phyloP scores from a whole-genome alignment of 2,797 vertebrate species.

The Rhincodon typus region DNA sequence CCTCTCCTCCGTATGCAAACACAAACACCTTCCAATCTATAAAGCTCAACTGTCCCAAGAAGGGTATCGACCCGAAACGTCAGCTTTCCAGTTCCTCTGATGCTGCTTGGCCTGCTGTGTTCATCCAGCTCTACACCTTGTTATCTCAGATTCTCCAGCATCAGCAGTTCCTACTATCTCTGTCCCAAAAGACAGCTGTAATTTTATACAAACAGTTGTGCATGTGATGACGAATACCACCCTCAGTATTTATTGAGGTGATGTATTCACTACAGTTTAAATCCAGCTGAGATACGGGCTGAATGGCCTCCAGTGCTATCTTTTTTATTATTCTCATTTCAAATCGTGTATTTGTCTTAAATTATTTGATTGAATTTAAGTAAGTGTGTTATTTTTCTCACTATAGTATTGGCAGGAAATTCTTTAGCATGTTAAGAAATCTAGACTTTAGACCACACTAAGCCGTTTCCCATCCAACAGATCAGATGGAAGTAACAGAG shows the following conservation, averaged over 20 bases:
- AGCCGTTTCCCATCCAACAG: no score
- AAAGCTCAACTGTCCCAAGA: neutral
- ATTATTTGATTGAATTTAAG: neutral
- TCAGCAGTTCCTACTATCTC: no score
- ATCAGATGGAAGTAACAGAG: no score
- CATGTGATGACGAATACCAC: neutral
- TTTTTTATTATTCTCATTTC: neutral
- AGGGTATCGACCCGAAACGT: no score
- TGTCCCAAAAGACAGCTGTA: neutral
- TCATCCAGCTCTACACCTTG: no score
- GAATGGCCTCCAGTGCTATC: neutral
- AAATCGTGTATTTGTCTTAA: neutral
- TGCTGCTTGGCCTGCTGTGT: no score
- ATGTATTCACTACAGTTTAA: neutral
- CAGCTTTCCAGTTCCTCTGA: no score
- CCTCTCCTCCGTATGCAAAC: neutral
- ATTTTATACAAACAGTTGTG: neutral
- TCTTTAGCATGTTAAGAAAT: neutral
- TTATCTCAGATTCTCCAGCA: no score
- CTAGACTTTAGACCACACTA: no score
- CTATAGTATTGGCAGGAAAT: neutral
- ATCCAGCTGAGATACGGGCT: neutral
- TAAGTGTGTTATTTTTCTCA: neutral
- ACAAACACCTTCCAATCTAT: neutral
- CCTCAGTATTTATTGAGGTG: neutral